Evolutionary conservation across 2,888 invertebrate species (phyloP).

Genomic region (Arge pagana): DNA sequence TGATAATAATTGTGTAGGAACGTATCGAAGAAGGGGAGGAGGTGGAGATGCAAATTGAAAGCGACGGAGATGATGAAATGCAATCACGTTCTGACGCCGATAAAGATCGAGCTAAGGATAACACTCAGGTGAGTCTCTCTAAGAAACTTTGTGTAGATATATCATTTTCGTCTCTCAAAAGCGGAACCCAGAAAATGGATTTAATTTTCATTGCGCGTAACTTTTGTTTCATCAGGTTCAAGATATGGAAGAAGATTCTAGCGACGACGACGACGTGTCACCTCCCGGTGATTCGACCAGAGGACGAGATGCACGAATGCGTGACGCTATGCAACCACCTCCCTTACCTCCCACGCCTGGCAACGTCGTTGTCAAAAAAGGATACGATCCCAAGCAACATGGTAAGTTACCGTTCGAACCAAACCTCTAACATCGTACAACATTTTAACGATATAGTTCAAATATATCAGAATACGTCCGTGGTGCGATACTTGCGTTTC

Average conservation of each 20-base stretch:
- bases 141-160: constrained; percentile 8
- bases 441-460: no score
- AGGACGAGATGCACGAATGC: constrained; percentile 58
- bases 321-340: constrained; percentile 62
- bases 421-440: neutral
- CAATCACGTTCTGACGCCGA: constrained; percentile 52
- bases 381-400: constrained; percentile 93
- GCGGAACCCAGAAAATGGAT: neutral
- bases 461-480: no score
- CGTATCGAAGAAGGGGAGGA: constrained; percentile 80
- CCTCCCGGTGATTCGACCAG: constrained; percentile 49
- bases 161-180: neutral
- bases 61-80: constrained; percentile 73
- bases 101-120: constrained; percentile 59
- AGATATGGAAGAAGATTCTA: constrained; percentile 91
- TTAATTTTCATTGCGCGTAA: neutral
- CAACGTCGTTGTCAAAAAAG: constrained; percentile 91
- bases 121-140: constrained; percentile 55
- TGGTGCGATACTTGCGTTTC: no score
- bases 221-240: constrained; percentile 64
- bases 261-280: constrained; percentile 65
- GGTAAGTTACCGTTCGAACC: constrained; percentile 38
- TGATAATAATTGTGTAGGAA: constrained; percentile 57
- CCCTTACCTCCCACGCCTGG: constrained; percentile 87
- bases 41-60: constrained; percentile 90